These are phyloP conservation scores for Spodoptera littoralis DNA, from an alignment of 2,888 invertebrate genomes.

Conservation along the genomic window DNA sequence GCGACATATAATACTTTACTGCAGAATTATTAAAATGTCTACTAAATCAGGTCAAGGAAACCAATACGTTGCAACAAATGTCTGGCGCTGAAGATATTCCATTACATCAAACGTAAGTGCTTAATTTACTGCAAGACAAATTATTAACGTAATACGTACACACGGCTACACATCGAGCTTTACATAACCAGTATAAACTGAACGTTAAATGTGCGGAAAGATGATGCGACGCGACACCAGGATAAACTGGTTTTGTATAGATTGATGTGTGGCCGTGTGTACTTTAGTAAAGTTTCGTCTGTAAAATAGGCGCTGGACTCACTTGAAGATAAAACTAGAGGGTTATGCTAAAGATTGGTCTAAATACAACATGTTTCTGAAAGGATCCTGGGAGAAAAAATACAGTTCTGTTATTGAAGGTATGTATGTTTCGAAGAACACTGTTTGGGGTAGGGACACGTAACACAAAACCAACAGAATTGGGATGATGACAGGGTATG, in stretches of 20 bases:
- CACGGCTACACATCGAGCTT: no score
- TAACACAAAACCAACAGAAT: no score
- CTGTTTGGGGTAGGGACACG: no score
- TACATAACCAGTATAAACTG: no score
- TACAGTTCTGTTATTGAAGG: slow-evolving; percentile 72
- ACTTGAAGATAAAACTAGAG: slow-evolving; percentile 73
- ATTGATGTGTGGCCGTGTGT: no score
- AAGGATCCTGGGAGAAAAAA: slow-evolving; percentile 76
- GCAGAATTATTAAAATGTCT: background rate
- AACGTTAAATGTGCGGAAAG: no score
- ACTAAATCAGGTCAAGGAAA: slow-evolving; percentile 73
- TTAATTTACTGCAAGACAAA: background rate
- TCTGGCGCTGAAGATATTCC: slow-evolving; percentile 46
- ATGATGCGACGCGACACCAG: no score
- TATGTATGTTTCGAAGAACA: slow-evolving; percentile 37
- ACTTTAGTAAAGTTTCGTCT: background rate
- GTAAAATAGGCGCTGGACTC: slow-evolving; percentile 71
- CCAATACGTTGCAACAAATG: slow-evolving; percentile 60
- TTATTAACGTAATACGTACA: no score
- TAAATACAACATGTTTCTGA: slow-evolving; percentile 75
- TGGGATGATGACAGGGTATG: no score
- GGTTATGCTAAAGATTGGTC: slow-evolving; percentile 75
- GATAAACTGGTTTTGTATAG: no score
- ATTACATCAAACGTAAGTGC: slow-evolving; percentile 66
- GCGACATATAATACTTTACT: background rate